Evolutionary conservation across 2,888 invertebrate species (phyloP).

Genomic region (Lobophora halterata): DNA sequence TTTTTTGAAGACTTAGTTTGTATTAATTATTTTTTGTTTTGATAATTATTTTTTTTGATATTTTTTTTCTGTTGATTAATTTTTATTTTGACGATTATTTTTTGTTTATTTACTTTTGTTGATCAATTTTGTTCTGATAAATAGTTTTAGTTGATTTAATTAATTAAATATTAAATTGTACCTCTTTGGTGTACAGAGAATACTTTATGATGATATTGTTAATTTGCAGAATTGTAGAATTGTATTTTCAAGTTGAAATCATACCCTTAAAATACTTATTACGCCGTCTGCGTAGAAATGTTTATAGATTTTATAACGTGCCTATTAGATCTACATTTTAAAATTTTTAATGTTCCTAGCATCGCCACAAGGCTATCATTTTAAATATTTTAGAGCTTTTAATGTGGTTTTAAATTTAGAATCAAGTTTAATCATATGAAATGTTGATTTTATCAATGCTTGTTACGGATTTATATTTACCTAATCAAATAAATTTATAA

Average conservation of each 20-base stretch:
- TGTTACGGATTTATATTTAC: slow-evolving; percentile 59
- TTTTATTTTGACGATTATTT: neutral
- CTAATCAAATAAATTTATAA: slow-evolving; percentile 37
- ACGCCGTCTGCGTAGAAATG: slow-evolving; percentile 57
- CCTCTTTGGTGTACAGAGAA: too few relatives aligned
- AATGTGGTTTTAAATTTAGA: slow-evolving; percentile 33
- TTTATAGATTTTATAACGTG: slow-evolving; percentile 56
- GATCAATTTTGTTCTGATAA: neutral
- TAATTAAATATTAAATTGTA: too few relatives aligned
- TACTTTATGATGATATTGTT: too few relatives aligned
- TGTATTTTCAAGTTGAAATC: slow-evolving; percentile 2
- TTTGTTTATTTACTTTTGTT: neutral
- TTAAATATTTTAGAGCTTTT: slow-evolving; percentile 39
- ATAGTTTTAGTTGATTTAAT: too few relatives aligned
- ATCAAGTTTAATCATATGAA: slow-evolving; percentile 33
- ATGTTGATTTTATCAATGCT: slow-evolving; percentile 59
- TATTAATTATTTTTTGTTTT: slow-evolving; percentile 9
- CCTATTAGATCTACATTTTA: slow-evolving; percentile 54
- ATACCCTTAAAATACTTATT: slow-evolving; percentile 16
- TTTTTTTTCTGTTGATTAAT: slow-evolving; percentile 8
- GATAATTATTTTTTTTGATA: neutral
- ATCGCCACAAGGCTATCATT: slow-evolving; percentile 28
- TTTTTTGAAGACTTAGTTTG: slow-evolving; percentile 4
- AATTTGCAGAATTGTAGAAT: too few relatives aligned
- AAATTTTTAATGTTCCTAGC: slow-evolving; percentile 52